Evolutionary conservation across 2,113 vertebrate genomes (phyloP), one percentile per base, ranked within the genome.

Genomic region (Melanocharis versteri): DNA sequence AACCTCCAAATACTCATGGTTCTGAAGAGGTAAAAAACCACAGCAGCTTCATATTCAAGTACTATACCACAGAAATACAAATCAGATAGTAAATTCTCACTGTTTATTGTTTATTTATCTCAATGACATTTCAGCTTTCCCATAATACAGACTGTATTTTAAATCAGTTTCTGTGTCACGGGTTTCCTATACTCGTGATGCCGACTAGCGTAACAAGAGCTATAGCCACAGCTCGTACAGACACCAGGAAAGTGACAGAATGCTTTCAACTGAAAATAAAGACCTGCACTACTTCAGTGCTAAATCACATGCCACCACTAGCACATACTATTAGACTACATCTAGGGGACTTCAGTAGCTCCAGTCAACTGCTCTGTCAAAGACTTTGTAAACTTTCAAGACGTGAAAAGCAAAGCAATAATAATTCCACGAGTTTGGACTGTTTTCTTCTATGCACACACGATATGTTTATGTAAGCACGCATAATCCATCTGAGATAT

Each of bases 181-280:
- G 4, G 9, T 56, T 54, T 88, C 83, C 22, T 33, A 0, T 17
- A 73, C 22, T 71, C 31, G 0, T 28, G 33, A 88, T 45, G 40
- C 20, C 7, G 0, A 53, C 27, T 28, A 56, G 17, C 0, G 0
- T 16, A 87, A 66, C 28, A 87, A 40, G 33, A 81, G 51, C 54
- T 90, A 60, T 0, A 51, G 47, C 8, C 26, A 68, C 4, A 5
- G 44, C 17, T 78, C 8, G 1, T 3, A 44, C 15, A 47, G 51
- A 84, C 65, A 56, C 22, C 61, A 79, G 40, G 44, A n/a, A 84
- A 87, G 10, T 19, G 23, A 44, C 35, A 40, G 3, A 19, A 44
- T 15, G 21, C 50, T 86, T 92, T 61, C 51, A 90, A 23, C 19
- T 65, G 65, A 68, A 78, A 66, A 70, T 56, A 75, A 18, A 78